phyloP scores from a whole-genome alignment of 2,888 invertebrate genomes.

The Parascotia fuliginaria region DNA sequence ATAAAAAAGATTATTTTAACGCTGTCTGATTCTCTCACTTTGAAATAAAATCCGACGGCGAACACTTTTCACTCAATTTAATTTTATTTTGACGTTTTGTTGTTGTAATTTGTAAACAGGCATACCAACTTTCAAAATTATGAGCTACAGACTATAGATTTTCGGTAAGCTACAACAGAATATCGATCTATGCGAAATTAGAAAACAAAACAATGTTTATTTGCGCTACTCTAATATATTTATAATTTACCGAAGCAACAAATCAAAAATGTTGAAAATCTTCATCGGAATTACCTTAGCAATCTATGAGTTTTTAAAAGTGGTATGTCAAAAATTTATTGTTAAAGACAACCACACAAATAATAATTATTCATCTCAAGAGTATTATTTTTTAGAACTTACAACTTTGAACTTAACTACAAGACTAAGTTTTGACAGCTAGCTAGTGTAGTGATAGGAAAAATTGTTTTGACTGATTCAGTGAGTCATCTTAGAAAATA shows the following conservation, averaged over 20 bases:
- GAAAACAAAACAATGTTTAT: too few relatives aligned
- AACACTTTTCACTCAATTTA: constrained; percentile 68
- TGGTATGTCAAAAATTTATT: too few relatives aligned
- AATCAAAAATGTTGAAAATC: too few relatives aligned
- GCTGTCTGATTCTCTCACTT: constrained; percentile 63
- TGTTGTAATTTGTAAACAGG: constrained; percentile 38
- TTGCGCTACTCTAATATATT: too few relatives aligned
- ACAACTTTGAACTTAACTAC: too few relatives aligned
- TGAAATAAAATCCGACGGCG: constrained; percentile 66
- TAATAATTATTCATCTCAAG: too few relatives aligned
- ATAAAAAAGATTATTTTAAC: constrained; percentile 68
- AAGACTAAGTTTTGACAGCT: constrained; percentile 23
- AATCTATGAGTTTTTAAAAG: too few relatives aligned
- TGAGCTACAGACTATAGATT: constrained; percentile 27
- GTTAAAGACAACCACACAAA: too few relatives aligned
- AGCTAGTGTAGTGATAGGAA: constrained; percentile 4
- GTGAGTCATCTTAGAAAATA: constrained; percentile 43
- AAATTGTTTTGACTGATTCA: constrained; percentile 38
- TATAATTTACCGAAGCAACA: too few relatives aligned
- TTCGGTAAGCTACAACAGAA: constrained; percentile 9
- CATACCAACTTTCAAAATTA: constrained; percentile 45
- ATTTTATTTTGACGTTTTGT: constrained; percentile 70
- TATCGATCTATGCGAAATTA: too few relatives aligned
- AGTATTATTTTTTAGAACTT: too few relatives aligned
- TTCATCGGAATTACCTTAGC: too few relatives aligned